Base-by-base conservation (phyloP, 2,113 vertebrate species). In the Myotis brandtii region DNA sequence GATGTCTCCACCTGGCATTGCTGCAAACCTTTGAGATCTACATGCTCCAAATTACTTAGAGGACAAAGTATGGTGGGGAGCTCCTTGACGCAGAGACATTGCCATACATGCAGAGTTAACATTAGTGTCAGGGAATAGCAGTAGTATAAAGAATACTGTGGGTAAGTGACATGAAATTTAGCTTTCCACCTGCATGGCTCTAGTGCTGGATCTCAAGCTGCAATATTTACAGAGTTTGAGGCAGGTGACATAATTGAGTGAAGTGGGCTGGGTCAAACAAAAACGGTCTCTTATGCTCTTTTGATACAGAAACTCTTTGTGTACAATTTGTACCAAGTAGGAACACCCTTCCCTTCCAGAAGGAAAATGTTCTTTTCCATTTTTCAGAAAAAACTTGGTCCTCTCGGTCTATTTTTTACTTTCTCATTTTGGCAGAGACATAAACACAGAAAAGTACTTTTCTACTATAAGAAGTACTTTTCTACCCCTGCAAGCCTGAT, bases 311-410 rank as follows among this genome's bases (percentile, higher is more conserved):
- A 94, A 48, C 25, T 3, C 46, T 82, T 59, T 85, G 56, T 56
- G 20, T 82, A n/a, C n/a, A 25, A 89, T 62, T 59, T 89, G 81
- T 50, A 76, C 70, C 56, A 84, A 5, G 40, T 43, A 56, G 59
- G 59, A 50, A 43, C 62, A 48, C 6, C 77, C 13, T 59, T 72
- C 16, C 9, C 27, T 92, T 89, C 40, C 10, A 10, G 64, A 79
- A 72, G 32, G 21, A 62, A 67, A 93, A 50, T 37, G 9, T 69
- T 64, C 20, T 86, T 59, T 93, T 75, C 25, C 46, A 67, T 86
- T 83, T 89, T 77, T 70, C 77, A 87, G 62, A 46, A 88, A 91
- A 80, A 66, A 59, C 43, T 93, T 37, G 88, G 70, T 21, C 21
- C 1, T 93, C 12, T 76, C 50, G 3, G 25, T 76, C 37, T 86